phyloP scores from a whole-genome alignment of 2,113 vertebrate genomes.

The Otis tarda region DNA sequence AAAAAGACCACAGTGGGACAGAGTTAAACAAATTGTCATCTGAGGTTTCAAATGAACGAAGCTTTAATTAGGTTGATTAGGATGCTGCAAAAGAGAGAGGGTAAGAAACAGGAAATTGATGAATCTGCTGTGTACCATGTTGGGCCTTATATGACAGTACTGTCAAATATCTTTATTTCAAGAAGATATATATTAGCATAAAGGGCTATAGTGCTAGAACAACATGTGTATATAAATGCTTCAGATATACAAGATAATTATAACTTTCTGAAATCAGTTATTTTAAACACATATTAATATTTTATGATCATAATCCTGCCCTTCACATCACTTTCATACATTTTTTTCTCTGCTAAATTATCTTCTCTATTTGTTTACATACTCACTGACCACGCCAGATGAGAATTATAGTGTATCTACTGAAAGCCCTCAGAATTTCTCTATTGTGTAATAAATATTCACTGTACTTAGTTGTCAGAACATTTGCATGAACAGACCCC shows the following conservation, averaged over 20 bases:
- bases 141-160: conserved; percentile 58
- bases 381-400: background rate
- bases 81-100: conserved; percentile 79
- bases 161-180: conserved; percentile 67
- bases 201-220: background rate
- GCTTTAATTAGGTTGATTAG: conserved; percentile 99
- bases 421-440: background rate
- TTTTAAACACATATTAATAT: background rate
- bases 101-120: conserved; percentile 84
- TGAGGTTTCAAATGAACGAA: conserved; percentile 97
- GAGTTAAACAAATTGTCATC: conserved; percentile 99
- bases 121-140: conserved; percentile 74
- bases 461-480: background rate
- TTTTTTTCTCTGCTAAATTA: background rate
- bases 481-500: background rate
- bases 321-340: background rate
- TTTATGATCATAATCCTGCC: background rate
- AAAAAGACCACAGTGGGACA: conserved; percentile 95
- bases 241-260: background rate
- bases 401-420: background rate
- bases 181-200: conserved; percentile 14
- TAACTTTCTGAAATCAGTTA: background rate
- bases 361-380: background rate
- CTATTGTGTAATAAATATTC: background rate
- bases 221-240: background rate